phyloP scores from a whole-genome alignment of 2,797 vertebrate genomes.

The Morelia viridis region DNA sequence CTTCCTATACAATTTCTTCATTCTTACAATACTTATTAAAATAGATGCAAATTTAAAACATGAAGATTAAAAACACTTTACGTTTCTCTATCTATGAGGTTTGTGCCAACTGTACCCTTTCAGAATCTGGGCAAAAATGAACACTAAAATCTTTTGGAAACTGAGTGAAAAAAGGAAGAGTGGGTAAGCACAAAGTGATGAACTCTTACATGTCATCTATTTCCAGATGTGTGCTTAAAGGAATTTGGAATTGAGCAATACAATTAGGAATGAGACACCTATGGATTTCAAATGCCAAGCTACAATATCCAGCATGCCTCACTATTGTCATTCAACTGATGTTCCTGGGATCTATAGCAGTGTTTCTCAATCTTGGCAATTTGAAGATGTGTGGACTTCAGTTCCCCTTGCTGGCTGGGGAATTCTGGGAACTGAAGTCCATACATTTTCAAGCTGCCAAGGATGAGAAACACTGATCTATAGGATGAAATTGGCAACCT shows the following conservation, averaged over 20 bases:
- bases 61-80: neutral
- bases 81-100: slow-evolving; percentile 15
- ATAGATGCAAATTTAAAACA: neutral
- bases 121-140: neutral
- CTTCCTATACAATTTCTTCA: slow-evolving; percentile 19
- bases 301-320: neutral
- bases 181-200: neutral
- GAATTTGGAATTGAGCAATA: neutral
- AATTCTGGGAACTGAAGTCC: no score
- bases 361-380: no score
- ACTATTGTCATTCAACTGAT: neutral
- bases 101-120: neutral
- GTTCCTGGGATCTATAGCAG: neutral
- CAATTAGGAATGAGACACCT: neutral
- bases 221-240: neutral
- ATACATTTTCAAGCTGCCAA: no score
- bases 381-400: no score
- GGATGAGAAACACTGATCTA: no score
- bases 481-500: neutral
- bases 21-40: neutral
- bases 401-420: no score
- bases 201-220: neutral
- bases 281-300: neutral
- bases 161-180: neutral
- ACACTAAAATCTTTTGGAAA: slow-evolving; percentile 3